Evolutionary conservation across 1,140 invertebrate species (phyloP), one percentile per base, ranked within the genome.

Genomic region (Popillia japonica): DNA sequence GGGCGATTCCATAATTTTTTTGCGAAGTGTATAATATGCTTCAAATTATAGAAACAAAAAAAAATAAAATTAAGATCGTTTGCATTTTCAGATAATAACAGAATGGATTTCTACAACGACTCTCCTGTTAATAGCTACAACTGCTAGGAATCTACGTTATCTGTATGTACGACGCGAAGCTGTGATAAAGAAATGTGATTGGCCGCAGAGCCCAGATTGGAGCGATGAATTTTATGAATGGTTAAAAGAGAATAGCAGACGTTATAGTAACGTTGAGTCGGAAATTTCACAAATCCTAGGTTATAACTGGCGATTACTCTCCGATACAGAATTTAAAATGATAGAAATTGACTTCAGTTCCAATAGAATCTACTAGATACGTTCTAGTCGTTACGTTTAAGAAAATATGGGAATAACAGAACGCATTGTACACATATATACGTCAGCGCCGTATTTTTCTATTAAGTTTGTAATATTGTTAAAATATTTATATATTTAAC

Each of bases 41-140:
- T n/a, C n/a, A n/a, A n/a, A n/a, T n/a, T n/a, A n/a, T n/a, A n/a
- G n/a, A n/a, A n/a, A n/a, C n/a, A n/a, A n/a, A n/a, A n/a, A n/a
- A n/a, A n/a, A n/a, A n/a, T n/a, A n/a, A n/a, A n/a, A 74, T 40
- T 14, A 9, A 74, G 34, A 40, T 40, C 1, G 9, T 40, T 74
- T 76, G 2, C 23, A 11, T 14, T 79, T 85, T 34, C 81, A 94
- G 93, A 88, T 94, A 80, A 90, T 96, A 17, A 89, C 93, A 4
- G 94, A 96, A 83, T 88, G 93, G 83, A 90, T 96, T 74, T 96
- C 95, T 0, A 95, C 95, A 0, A 89, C 92, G 0, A 96, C 94
- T 0, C 88, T 95, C 11, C 85, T 96, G 34, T 87, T 96, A n/a
- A 88, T 96, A 40, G 93, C 92, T 0, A 88, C 89, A 44, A 90